These are phyloP conservation scores for Lamellibrachia columna DNA, from an alignment of 2,888 invertebrate genomes.

Conservation along the genomic window DNA sequence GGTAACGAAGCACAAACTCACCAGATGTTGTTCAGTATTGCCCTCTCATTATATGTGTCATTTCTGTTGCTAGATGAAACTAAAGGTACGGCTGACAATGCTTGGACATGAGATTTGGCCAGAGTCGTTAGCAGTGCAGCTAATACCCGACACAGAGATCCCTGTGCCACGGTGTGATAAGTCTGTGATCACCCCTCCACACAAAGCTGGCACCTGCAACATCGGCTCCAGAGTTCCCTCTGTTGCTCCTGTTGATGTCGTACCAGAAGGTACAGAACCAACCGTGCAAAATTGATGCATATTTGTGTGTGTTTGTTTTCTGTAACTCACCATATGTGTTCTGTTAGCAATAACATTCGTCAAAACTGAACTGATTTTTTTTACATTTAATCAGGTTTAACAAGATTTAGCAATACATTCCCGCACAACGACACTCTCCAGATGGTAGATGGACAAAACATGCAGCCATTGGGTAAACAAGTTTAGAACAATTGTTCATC, in stretches of 20 bases:
- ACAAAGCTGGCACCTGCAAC: background rate
- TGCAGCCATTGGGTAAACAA: too few relatives aligned
- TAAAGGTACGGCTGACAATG: background rate
- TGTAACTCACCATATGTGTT: background rate
- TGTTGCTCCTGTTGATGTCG: background rate
- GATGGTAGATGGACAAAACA: too few relatives aligned
- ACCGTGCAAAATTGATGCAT: background rate
- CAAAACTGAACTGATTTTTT: too few relatives aligned
- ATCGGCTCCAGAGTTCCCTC: background rate
- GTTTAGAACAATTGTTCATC: too few relatives aligned
- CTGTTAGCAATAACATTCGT: background rate
- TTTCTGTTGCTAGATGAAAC: background rate
- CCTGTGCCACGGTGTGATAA: background rate
- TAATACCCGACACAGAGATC: background rate
- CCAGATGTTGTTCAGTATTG: background rate
- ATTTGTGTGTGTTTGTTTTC: background rate
- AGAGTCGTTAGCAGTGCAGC: background rate
- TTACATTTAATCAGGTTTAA: too few relatives aligned
- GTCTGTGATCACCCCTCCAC: background rate
- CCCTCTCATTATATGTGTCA: background rate
- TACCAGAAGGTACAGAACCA: background rate
- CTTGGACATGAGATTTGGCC: background rate
- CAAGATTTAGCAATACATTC: too few relatives aligned
- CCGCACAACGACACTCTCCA: too few relatives aligned
- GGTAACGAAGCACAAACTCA: background rate